phyloP scores from a whole-genome alignment of 1,140 invertebrate species.

The Drosophila kikkawai region DNA sequence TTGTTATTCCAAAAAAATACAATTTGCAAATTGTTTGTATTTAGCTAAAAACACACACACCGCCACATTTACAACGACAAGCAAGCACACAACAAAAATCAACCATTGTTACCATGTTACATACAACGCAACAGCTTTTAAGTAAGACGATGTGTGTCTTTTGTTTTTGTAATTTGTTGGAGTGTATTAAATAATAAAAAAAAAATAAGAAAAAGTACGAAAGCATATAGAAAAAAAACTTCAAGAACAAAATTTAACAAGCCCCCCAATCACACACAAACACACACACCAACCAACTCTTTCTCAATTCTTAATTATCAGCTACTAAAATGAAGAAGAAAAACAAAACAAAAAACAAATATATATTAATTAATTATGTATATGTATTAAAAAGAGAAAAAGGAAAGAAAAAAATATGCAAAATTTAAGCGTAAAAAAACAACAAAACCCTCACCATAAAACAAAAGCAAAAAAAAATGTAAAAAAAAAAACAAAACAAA shows the following conservation, averaged over 20 bases:
- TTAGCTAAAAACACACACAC: conserved; percentile 35
- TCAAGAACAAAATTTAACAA: conserved; percentile 22
- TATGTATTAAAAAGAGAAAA: conserved; percentile 62
- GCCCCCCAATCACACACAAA: conserved; percentile 32
- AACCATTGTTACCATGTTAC: conserved; percentile 56
- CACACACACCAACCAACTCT: conserved; percentile 45
- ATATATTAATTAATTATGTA: conserved; percentile 78
- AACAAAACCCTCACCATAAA: conserved; percentile 57
- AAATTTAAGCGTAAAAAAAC: conserved; percentile 59
- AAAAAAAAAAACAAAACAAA: conserved; percentile 42
- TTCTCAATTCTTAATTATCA: conserved; percentile 79
- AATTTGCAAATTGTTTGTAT: conserved; percentile 65
- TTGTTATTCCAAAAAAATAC: conserved; percentile 50
- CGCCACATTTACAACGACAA: conserved; percentile 44
- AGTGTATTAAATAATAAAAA: conserved; percentile 56
- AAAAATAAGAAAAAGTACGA: conserved; percentile 36
- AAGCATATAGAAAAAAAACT: conserved; percentile 6
- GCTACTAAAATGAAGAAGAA: conserved; percentile 52
- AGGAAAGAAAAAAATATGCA: conserved; percentile 51
- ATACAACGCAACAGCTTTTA: conserved; percentile 54
- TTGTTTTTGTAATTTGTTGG: conserved; percentile 75
- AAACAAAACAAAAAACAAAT: conserved; percentile 36
- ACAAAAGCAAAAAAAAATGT: conserved; percentile 25
- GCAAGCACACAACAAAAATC: conserved; percentile 56
- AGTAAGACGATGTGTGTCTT: conserved; percentile 66